Evolutionary conservation across 2,113 vertebrate species (phyloP), one percentile per base, ranked within the genome.

Genomic region (Salvelinus alpinus): DNA sequence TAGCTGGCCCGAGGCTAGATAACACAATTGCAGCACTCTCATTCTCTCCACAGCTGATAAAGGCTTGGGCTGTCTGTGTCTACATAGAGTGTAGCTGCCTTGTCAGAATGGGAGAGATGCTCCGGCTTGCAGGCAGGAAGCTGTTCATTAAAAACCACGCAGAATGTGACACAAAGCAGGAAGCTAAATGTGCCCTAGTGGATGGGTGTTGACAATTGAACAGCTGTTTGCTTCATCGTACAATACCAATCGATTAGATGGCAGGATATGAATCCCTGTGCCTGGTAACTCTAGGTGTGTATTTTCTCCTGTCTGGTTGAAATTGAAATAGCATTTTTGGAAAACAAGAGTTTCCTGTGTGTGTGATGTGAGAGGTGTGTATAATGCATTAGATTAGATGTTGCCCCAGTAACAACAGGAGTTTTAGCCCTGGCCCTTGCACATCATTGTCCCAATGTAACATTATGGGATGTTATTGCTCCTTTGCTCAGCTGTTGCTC

Each of bases 251-350:
- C 78, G 78, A 86, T 90, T 87, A 86, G 78, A 62, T 14, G 29
- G 51, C 12, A 13, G 38, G 71, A 31, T 70, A 62, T 54, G 31
- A 59, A 69, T 57, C 1, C 62, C 44, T 0, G 5, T 0, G 73
- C 44, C 73, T 69, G 77, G 12, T 71, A 82, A 84, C 8, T 75
- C 85, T 84, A 27, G 77, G 25, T 62, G 60, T 72, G 77, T 65
- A 2, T 65, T 59, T 44, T 13, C 64, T 78, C 65, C 38, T 4
- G 74, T 73, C 71, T 22, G 44, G 22, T 31, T 7, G 25, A 78
- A 81, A 86, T 73, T 72, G 34, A 76, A 89, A 86, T 87, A 78
- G 77, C 84, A 85, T 86, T 87, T 82, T 67, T 51, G 64, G 72
- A 62, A 84, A 83, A 79, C 78, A 24, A 79, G 25, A 1, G 59